Base-by-base conservation (phyloP, 2,797 vertebrate genomes). In the Tangara arthus region DNA sequence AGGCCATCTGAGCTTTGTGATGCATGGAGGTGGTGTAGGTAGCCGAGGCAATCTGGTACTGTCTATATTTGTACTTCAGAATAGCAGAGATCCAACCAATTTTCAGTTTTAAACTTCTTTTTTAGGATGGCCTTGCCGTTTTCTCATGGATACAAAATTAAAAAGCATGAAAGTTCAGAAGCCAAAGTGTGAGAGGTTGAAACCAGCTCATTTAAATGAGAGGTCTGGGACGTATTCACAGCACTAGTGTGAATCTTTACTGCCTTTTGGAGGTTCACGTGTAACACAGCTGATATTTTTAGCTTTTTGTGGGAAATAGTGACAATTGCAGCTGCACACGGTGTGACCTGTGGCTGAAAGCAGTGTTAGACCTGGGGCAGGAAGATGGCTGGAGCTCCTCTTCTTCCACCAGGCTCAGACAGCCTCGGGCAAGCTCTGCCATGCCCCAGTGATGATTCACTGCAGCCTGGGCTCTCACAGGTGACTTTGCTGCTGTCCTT, bases 21-120 rank as follows among this genome's bases (percentile, higher is more conserved):
- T 93, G 76, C 42, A 16, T 21, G 89, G 86, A 90, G 94, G 90
- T 90, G 90, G 79, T 76, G 65, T 86, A 88, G 82, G 80, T 69
- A 86, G 82, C 44, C 15, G 1, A 22, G 56, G 65, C 96, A 93
- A 78, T 90, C 93, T 94, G 89, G 37, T 81, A 32, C 55, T 61
- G 53, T 65, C 87, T 91, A 32, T 90, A 47, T 90, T 82, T 78
- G 76, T 53, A 7, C 52, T 73, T 71, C 26, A 68, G 56, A 52
- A 34, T 30, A 70, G 35, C 82, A 69, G n/a, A 34, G 24, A 77
- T 64, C 64, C 66, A 70, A 82, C 41, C 11, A 8, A 30, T 87
- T 92, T 64, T 49, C 61, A 44, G 35, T 85, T 85, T 66, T 18
- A 84, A 82, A 39, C 21, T 39, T 47, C 56, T 55, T 50, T 82